Conservation (phyloP, 1,140 invertebrate genomes). For the Lepidurus apus region DNA sequence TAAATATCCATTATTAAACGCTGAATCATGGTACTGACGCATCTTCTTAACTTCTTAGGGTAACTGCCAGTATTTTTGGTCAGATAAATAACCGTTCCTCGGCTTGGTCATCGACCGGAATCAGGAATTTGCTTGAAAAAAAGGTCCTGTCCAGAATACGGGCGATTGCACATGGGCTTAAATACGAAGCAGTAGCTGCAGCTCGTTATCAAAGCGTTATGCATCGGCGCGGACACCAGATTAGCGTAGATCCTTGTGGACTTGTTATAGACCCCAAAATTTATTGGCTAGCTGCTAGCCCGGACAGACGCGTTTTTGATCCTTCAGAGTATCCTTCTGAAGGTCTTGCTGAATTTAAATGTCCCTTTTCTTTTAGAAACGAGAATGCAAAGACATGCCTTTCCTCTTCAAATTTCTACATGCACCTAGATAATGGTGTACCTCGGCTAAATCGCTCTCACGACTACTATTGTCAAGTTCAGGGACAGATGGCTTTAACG, state of each 20-base stretch:
- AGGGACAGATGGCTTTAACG: too few relatives aligned
- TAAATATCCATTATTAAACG: too few relatives aligned
- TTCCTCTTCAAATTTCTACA: too few relatives aligned
- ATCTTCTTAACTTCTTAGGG: too few relatives aligned
- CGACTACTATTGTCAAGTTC: too few relatives aligned
- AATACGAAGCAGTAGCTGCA: slow-evolving; percentile 14
- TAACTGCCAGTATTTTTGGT: too few relatives aligned
- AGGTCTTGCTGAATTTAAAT: too few relatives aligned
- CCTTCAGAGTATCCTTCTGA: neutral
- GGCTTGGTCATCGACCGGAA: neutral
- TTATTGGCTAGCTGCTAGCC: slow-evolving; percentile 11
- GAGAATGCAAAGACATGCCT: too few relatives aligned
- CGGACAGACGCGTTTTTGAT: slow-evolving; percentile 8
- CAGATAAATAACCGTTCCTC: too few relatives aligned
- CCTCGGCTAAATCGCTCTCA: too few relatives aligned
- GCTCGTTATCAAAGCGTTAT: neutral
- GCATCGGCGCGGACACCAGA: neutral
- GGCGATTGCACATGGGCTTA: neutral
- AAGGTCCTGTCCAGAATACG: neutral
- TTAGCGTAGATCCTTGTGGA: neutral
- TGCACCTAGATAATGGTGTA: too few relatives aligned
- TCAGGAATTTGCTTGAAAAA: neutral
- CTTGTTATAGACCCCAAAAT: neutral
- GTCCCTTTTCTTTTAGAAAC: too few relatives aligned
- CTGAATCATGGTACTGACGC: neutral